These are phyloP conservation scores for Papilio aristodemus DNA, from an alignment of 1,140 invertebrate species.

Conservation along the genomic window DNA sequence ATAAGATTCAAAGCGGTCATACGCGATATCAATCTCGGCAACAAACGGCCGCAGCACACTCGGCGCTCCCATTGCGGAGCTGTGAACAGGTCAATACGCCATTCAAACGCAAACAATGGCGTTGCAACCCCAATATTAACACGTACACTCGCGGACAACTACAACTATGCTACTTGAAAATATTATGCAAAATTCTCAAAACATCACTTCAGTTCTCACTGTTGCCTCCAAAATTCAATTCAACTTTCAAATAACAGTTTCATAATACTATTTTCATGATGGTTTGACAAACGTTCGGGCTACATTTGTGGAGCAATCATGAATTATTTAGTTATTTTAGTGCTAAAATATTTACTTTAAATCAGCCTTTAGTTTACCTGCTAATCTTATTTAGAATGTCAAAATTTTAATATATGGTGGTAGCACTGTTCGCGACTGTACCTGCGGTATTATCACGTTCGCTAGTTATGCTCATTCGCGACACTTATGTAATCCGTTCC, in stretches of 20 bases:
- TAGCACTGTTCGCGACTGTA: constrained; percentile 2
- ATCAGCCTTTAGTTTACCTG: too few relatives aligned
- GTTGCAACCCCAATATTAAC: constrained; percentile 24
- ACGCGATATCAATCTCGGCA: constrained; percentile 13
- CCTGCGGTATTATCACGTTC: background rate
- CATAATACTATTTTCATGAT: background rate
- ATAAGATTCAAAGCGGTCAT: constrained; percentile 2
- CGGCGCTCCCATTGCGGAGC: constrained; percentile 1
- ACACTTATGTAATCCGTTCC: constrained; percentile 12
- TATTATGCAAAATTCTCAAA: background rate
- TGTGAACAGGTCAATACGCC: constrained; percentile 27
- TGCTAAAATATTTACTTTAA: too few relatives aligned
- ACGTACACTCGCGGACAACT: background rate
- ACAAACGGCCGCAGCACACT: constrained; percentile 2
- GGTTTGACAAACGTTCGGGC: too few relatives aligned
- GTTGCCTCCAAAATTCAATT: background rate
- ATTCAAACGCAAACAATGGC: constrained; percentile 31
- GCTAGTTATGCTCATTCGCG: constrained; percentile 4
- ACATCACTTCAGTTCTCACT: background rate
- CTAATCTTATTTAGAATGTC: too few relatives aligned
- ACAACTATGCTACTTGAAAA: background rate
- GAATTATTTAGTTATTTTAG: too few relatives aligned
- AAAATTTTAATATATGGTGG: too few relatives aligned
- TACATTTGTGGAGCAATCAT: too few relatives aligned
- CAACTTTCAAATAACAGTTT: background rate